Conservation (phyloP, 2,113 vertebrate species). For the Cyprinodon tularosa region DNA sequence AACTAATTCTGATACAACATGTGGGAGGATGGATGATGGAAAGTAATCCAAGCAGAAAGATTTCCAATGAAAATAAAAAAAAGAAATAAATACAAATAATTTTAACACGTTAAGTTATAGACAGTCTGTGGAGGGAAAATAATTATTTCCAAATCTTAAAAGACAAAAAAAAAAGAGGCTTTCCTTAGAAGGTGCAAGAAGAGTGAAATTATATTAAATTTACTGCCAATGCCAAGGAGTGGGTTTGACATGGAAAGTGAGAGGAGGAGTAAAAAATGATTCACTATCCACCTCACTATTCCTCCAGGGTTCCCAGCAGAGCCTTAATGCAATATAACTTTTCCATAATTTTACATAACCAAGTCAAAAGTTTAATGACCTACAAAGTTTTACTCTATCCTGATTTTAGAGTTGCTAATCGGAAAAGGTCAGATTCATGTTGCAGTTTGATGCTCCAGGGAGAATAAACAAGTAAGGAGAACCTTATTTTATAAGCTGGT, state of each 20-base stretch:
- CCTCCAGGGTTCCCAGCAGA: constrained; percentile 39
- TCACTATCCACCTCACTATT: constrained; percentile 40
- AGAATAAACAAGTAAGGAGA: not conserved
- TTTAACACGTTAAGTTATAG: not conserved
- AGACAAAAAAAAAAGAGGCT: not conserved
- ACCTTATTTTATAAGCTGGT: not conserved
- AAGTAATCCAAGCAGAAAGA: not conserved
- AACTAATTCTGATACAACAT: constrained; percentile 1
- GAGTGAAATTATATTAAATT: constrained; percentile 31
- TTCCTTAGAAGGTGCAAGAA: not conserved
- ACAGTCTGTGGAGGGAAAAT: not conserved
- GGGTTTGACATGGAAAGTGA: constrained; percentile 18
- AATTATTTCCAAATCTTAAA: not conserved
- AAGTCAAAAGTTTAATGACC: constrained; percentile 32
- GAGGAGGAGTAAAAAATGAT: constrained; percentile 46
- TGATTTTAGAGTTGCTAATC: constrained; percentile 9
- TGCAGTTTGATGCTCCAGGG: not conserved
- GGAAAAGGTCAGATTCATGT: constrained; percentile 10
- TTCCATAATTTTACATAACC: constrained; percentile 32
- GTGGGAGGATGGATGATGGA: not conserved
- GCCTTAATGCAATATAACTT: constrained; percentile 31
- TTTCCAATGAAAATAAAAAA: not conserved
- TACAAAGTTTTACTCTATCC: constrained; percentile 2
- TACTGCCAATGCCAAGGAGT: constrained; percentile 28
- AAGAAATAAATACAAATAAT: not conserved